A percentile compares a stretch with the other conserved stretches of the same genome.
phyloP scores from a whole-genome alignment of 2,113 vertebrate genomes.

The Eulacestoma nigropectus region DNA sequence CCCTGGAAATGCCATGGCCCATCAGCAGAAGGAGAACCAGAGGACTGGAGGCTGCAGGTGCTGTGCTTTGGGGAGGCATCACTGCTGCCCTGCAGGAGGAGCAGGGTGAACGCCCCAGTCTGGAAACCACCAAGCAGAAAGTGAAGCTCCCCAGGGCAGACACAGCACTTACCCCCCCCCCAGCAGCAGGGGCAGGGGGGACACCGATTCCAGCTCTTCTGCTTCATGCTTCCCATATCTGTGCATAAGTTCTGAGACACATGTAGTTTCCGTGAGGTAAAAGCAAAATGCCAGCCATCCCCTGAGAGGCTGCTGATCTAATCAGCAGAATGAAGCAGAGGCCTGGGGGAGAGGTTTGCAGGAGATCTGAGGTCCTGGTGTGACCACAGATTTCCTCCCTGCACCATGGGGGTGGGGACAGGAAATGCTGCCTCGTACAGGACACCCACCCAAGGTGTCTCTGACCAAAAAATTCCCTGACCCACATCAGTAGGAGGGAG shows the following conservation, averaged over 20 bases:
- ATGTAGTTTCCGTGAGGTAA: not conserved
- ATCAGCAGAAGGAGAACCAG: not conserved
- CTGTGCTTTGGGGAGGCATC: not conserved
- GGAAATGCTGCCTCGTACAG: not conserved
- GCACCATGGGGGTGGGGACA: not conserved
- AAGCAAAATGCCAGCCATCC: not conserved
- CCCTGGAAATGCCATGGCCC: not conserved
- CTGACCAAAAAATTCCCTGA: rapidly evolving
- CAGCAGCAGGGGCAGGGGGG: not conserved
- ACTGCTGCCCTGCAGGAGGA: not conserved
- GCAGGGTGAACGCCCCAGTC: not conserved
- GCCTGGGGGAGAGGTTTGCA: not conserved
- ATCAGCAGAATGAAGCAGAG: not conserved
- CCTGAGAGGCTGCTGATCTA: not conserved
- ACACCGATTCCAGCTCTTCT: not conserved
- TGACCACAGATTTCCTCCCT: not conserved
- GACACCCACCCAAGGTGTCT: not conserved
- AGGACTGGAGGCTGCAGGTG: not conserved
- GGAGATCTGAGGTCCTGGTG: not conserved
- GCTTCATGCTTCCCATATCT: not conserved
- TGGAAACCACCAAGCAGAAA: not conserved
- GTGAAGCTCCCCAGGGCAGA: not conserved
- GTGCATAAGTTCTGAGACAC: not conserved
- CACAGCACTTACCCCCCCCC: not conserved
- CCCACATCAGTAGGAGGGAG: not conserved